A percentile compares a stretch with the other conserved stretches of the same genome.
Evolutionary conservation across 2,113 vertebrate genomes (phyloP).

Genomic region (Bothrops jararaca): DNA sequence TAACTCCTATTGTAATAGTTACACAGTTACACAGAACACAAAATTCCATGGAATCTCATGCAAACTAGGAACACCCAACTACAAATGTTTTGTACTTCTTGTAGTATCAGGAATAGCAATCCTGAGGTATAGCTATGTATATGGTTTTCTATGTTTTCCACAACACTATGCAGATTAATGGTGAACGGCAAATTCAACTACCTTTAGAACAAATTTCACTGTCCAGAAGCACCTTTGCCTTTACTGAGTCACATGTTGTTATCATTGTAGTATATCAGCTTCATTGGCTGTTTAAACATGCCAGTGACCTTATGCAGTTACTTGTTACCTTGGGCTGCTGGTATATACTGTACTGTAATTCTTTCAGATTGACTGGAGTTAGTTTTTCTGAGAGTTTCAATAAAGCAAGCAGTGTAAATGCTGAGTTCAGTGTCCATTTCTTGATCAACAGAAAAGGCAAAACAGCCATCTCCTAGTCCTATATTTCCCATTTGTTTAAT

Average conservation of each 20-base stretch:
- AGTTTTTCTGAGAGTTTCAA: neutral
- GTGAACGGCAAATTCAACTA: neutral
- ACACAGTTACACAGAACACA: neutral
- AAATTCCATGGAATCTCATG: neutral
- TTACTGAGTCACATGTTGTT: neutral
- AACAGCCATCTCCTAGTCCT: neutral
- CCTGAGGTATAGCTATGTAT: too few species aligned
- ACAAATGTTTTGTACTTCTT: neutral
- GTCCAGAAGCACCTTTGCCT: neutral
- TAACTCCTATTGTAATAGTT: neutral
- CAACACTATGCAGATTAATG: neutral
- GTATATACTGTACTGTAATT: neutral
- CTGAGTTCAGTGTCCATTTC: neutral
- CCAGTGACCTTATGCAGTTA: neutral
- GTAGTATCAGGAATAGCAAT: neutral
- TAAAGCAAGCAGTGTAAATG: neutral
- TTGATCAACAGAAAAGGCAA: neutral
- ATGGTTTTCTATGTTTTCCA: neutral
- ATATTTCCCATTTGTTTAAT: neutral
- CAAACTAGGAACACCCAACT: neutral
- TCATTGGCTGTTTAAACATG: neutral
- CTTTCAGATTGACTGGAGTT: neutral
- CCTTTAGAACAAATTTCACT: neutral
- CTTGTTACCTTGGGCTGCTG: neutral
- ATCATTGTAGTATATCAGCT: neutral